phyloP scores from a whole-genome alignment of 2,797 vertebrate genomes.

The Scyliorhinus canicula region DNA sequence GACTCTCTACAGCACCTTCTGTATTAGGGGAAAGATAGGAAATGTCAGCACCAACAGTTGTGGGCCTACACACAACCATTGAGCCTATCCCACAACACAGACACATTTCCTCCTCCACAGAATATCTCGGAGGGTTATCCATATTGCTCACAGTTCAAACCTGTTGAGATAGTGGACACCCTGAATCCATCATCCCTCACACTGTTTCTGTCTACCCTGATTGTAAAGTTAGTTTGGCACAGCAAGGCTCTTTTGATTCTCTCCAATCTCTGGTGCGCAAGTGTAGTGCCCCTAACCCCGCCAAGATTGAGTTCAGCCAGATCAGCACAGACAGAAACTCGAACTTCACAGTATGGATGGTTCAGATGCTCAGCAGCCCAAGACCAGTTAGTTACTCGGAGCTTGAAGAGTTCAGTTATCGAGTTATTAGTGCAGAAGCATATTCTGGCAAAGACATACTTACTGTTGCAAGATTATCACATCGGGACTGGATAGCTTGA shows the following conservation, averaged over 20 bases:
- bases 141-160: neutral
- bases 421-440: no score
- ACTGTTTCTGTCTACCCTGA: neutral
- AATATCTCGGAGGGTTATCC: neutral
- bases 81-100: neutral
- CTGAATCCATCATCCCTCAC: neutral
- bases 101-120: neutral
- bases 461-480: constrained; percentile 81
- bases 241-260: neutral
- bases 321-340: neutral
- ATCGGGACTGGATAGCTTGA: constrained; percentile 95
- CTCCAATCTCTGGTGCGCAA: neutral
- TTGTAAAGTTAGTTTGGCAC: neutral
- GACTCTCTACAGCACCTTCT: neutral
- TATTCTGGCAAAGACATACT: constrained; percentile 44
- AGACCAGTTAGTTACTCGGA: neutral
- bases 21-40: neutral
- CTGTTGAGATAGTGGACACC: neutral
- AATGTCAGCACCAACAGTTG: neutral
- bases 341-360: neutral
- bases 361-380: neutral
- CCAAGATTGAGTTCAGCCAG: neutral
- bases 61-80: neutral
- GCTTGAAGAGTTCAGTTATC: neutral
- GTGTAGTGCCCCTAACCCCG: neutral